Evolutionary conservation across 2,797 vertebrate genomes (phyloP), one percentile per base, ranked within the genome.

Genomic region (Microctenopoma steveboyesi): DNA sequence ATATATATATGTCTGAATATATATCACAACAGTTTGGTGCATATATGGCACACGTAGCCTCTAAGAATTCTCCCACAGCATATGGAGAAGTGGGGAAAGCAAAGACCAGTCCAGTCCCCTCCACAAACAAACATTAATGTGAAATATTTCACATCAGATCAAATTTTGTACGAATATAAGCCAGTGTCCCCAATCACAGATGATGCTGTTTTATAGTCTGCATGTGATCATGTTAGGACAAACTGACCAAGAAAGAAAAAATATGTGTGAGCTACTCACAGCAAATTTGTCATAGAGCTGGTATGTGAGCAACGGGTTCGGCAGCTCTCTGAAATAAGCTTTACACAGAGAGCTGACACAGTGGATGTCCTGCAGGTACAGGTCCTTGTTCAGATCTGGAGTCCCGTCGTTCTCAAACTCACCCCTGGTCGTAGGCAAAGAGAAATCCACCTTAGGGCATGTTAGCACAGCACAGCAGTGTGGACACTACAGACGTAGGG

Each of bases 261-360:
- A 9, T 1, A 14, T 22, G 28, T 52, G 30, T 5, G 56, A 39
- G 49, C 4, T 54, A 95, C 96, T 93, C 88, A 96, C 96, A 43
- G 97, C 96, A 18, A 98, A 98, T 82, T 96, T 96, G 92, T 98
- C 95, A 0, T 99, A 99, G 53, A 99, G 96, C 88, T 97, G 95
- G 81, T 97, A 98, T 0, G 96, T 99, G 88, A 98, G 96, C 74
- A 98, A 93, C 0, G 96, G 97, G 84, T 99, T 96, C 1, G 97
- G 97, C 60, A 99, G 94, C 80, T 98, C 97, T 60, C 97, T 88
- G 95, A 98, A 99, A 30, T 99, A 99, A 0, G 96, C 96, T 81
- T 99, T 98, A 81, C 96, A 97, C 73, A 98, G 82, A 2, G 97
- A 98, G 82, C 96, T 97, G 90, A 98, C 94, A 0, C 97, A 98